Conservation (phyloP, 2,888 invertebrate genomes). For the Eueremaeus valkanovi region DNA sequence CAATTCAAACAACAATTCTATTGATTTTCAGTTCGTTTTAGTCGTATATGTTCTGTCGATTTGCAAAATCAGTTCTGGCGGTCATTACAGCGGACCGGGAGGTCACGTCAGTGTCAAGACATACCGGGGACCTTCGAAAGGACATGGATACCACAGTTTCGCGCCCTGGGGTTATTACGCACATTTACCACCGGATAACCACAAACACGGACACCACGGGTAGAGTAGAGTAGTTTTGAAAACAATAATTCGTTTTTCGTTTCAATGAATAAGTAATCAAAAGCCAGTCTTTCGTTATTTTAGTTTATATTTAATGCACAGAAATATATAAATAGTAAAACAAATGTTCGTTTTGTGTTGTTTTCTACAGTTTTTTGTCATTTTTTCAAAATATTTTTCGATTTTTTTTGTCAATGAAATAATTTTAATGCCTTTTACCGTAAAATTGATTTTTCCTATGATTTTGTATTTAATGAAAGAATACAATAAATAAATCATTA, state of each 20-base stretch:
- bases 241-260: too few species aligned
- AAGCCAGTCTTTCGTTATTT: neutral
- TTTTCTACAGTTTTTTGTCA: too few species aligned
- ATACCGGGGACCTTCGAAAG: constrained; percentile 64
- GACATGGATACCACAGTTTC: constrained; percentile 54
- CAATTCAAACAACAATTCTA: neutral
- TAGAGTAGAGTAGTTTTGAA: too few species aligned
- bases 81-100: too few species aligned
- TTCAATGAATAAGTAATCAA: neutral
- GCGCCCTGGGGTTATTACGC: constrained; percentile 44
- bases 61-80: neutral
- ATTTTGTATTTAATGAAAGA: too few species aligned
- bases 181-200: constrained; percentile 25
- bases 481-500: too few species aligned
- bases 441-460: too few species aligned
- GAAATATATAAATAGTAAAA: neutral
- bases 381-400: too few species aligned
- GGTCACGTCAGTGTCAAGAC: constrained; percentile 67
- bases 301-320: neutral
- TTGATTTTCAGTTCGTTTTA: neutral
- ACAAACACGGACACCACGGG: constrained; percentile 33
- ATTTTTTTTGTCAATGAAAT: too few species aligned
- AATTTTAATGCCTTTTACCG: too few species aligned
- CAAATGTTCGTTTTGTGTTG: too few species aligned
- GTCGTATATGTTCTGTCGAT: neutral